phyloP scores from a whole-genome alignment of 2,797 vertebrate species.

The Falco novaeseelandiae region DNA sequence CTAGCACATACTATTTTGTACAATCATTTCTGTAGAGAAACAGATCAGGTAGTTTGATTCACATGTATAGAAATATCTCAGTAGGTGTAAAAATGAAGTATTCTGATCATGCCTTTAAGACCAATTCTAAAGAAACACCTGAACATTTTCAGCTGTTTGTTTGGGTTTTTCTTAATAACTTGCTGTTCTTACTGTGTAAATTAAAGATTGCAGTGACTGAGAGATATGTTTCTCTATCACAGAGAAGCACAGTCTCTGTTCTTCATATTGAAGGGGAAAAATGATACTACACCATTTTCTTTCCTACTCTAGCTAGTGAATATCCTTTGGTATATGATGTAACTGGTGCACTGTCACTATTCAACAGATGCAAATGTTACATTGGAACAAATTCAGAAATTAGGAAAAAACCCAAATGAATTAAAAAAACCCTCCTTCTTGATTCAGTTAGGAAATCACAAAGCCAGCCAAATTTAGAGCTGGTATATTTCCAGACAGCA shows the following conservation, averaged over 20 bases:
- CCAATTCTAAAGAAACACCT: neutral
- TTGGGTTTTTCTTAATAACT: neutral
- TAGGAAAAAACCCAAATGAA: neutral
- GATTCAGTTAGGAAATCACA: neutral
- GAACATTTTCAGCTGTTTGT: neutral
- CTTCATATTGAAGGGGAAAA: neutral
- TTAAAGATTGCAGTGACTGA: neutral
- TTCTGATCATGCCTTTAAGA: neutral
- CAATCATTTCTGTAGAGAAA: neutral
- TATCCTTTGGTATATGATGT: neutral
- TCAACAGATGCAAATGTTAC: neutral
- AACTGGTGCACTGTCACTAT: neutral
- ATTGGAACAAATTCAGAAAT: neutral
- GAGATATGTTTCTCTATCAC: neutral
- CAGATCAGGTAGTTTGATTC: neutral
- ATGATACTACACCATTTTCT: neutral
- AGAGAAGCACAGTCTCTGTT: neutral
- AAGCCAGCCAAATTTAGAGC: neutral
- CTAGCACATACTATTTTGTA: neutral
- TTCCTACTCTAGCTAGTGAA: neutral
- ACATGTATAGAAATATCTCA: neutral
- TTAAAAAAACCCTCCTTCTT: neutral
- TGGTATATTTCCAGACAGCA: neutral
- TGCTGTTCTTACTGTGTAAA: neutral
- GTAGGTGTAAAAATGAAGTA: neutral